Conservation (phyloP, 2,797 vertebrate genomes). For the Rhinella marina region DNA sequence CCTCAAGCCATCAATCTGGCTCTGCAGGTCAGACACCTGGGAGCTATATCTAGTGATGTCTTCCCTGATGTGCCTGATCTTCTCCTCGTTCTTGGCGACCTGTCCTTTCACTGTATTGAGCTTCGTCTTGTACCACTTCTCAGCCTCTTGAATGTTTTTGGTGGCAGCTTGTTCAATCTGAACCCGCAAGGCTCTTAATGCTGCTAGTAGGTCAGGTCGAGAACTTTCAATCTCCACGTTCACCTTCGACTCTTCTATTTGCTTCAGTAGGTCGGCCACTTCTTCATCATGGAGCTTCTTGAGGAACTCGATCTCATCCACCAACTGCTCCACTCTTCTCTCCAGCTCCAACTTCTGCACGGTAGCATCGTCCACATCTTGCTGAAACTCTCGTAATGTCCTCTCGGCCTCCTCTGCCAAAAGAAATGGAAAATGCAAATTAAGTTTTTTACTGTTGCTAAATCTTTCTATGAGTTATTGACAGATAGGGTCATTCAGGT, state of each 20-base stretch:
- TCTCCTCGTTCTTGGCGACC: conserved; percentile 76
- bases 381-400: conserved; percentile 79
- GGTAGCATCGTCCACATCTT: conserved; percentile 81
- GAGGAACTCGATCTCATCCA: conserved; percentile 79
- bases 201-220: conserved; percentile 75
- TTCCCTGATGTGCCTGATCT: conserved; percentile 79
- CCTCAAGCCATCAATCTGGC: conserved; percentile 77
- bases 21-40: conserved; percentile 80
- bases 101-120: conserved; percentile 80
- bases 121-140: conserved; percentile 86
- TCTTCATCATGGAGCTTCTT: conserved; percentile 80
- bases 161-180: conserved; percentile 80
- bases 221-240: conserved; percentile 74
- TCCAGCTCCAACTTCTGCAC: conserved; percentile 81
- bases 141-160: conserved; percentile 81
- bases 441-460: too few species aligned
- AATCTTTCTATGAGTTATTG: too few species aligned
- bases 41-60: conserved; percentile 78
- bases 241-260: conserved; percentile 79
- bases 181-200: conserved; percentile 74
- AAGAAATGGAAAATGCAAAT: not conserved
- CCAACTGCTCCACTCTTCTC: conserved; percentile 75
- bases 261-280: conserved; percentile 78
- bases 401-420: conserved; percentile 77
- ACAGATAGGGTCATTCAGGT: too few species aligned